phyloP scores from a whole-genome alignment of 2,888 invertebrate genomes.

The Watsonalla binaria region DNA sequence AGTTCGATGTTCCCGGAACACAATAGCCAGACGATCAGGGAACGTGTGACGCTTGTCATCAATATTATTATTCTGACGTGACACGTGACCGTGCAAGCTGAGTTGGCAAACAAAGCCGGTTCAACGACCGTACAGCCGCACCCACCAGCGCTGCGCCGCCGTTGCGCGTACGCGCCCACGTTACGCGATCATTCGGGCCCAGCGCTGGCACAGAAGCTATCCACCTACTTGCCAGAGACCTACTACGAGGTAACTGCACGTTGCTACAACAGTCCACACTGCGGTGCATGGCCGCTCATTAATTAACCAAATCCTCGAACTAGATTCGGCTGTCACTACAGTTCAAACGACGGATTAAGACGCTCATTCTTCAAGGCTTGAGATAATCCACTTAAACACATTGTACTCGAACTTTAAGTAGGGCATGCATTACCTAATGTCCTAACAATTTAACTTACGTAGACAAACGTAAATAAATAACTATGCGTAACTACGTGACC shows the following conservation, averaged over 20 bases:
- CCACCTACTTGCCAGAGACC: conserved; percentile 10
- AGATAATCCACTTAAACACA: conserved; percentile 9
- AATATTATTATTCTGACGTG: conserved; percentile 58
- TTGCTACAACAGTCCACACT: neutral
- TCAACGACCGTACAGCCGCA: conserved; percentile 71
- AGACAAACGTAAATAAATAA: neutral
- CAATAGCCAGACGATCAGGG: conserved; percentile 18
- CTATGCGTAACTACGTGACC: conserved; percentile 18
- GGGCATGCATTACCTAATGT: conserved; percentile 9
- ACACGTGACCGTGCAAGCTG: conserved; percentile 60
- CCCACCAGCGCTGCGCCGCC: conserved; percentile 56
- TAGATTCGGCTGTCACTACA: conserved; percentile 5
- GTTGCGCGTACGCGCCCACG: conserved; percentile 50
- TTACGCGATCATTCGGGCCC: conserved; percentile 45
- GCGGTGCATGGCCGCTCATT: neutral
- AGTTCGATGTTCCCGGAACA: conserved; percentile 15
- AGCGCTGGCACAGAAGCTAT: conserved; percentile 26
- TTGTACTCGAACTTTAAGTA: conserved; percentile 7
- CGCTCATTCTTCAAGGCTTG: conserved; percentile 6
- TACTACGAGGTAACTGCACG: neutral
- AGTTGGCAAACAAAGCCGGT: conserved; percentile 78
- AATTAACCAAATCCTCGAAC: conserved; percentile 2
- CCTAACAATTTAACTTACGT: conserved; percentile 3
- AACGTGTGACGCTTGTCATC: conserved; percentile 43
- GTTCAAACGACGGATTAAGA: conserved; percentile 4